A percentile compares a stretch with the other conserved stretches of the same genome.
phyloP scores from a whole-genome alignment of 2,888 invertebrate genomes.

The Noctua fimbriata region DNA sequence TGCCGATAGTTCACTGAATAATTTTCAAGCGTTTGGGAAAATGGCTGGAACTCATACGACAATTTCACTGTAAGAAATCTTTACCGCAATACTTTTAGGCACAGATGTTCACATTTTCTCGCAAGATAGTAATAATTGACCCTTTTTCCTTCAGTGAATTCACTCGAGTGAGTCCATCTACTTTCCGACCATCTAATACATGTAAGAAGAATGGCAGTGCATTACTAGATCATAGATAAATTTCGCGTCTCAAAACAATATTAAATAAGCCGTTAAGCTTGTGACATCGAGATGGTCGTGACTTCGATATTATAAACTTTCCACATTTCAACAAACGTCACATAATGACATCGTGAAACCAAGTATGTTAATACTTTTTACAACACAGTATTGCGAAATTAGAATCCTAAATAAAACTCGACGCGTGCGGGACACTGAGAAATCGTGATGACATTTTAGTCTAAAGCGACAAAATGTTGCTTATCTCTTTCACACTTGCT shows the following conservation, averaged over 20 bases:
- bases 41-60: constrained; percentile 5
- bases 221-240: constrained; percentile 42
- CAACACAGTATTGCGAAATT: constrained; percentile 51
- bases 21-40: constrained; percentile 52
- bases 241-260: constrained; percentile 39
- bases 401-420: constrained; percentile 38
- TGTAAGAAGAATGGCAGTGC: constrained; percentile 56
- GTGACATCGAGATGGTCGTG: constrained; percentile 38
- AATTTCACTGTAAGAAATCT: constrained; percentile 1
- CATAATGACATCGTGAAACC: constrained; percentile 47
- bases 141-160: constrained; percentile 3
- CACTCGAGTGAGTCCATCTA: constrained; percentile 9
- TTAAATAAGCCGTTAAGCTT: constrained; percentile 43
- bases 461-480: constrained; percentile 18
- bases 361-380: constrained; percentile 49
- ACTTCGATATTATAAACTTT: constrained; percentile 28
- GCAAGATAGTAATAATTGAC: constrained; percentile 51
- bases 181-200: constrained; percentile 36
- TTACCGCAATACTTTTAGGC: constrained; percentile 17
- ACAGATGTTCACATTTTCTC: constrained; percentile 27
- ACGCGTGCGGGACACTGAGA: constrained; percentile 46
- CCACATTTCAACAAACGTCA: constrained; percentile 51
- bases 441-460: constrained; percentile 31
- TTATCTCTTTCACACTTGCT: constrained; percentile 26
- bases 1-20: constrained; percentile 49